Evolutionary conservation across 2,797 vertebrate species (phyloP).

Genomic region (Thamnophis elegans): DNA sequence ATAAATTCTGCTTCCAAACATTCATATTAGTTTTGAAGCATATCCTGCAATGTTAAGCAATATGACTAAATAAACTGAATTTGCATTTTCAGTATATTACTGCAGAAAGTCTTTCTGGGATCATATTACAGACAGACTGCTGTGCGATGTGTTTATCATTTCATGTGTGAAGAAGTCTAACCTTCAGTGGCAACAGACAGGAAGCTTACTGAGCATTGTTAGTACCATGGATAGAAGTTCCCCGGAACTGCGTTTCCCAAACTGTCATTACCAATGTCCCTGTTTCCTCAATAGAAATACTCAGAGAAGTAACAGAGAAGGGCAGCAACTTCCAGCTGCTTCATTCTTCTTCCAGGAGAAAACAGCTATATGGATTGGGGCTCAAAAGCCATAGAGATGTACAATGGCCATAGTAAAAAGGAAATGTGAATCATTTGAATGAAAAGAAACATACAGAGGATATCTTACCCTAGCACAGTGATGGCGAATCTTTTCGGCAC

Average conservation of each 20-base stretch:
- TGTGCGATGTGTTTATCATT: background rate
- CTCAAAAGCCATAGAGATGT: background rate
- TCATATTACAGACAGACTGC: background rate
- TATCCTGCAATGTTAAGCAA: background rate
- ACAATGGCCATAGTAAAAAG: too few species aligned
- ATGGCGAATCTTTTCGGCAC: too few species aligned
- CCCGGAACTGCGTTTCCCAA: background rate
- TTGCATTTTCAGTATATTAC: background rate
- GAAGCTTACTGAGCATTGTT: background rate
- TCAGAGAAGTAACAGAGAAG: background rate
- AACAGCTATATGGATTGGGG: background rate
- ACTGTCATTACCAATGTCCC: background rate
- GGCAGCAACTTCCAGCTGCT: background rate
- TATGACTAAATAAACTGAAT: background rate
- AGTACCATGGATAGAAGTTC: background rate
- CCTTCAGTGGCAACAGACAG: background rate
- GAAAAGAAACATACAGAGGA: background rate
- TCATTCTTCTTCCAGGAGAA: too few species aligned
- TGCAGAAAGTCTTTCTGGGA: background rate
- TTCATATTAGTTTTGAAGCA: background rate
- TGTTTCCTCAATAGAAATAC: background rate
- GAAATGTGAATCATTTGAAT: background rate
- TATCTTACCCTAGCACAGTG: background rate
- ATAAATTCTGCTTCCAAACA: background rate
- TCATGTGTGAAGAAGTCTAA: background rate